These are phyloP conservation scores for Bufotes viridis DNA, from an alignment of 2,797 vertebrate species.

Conservation along the genomic window DNA sequence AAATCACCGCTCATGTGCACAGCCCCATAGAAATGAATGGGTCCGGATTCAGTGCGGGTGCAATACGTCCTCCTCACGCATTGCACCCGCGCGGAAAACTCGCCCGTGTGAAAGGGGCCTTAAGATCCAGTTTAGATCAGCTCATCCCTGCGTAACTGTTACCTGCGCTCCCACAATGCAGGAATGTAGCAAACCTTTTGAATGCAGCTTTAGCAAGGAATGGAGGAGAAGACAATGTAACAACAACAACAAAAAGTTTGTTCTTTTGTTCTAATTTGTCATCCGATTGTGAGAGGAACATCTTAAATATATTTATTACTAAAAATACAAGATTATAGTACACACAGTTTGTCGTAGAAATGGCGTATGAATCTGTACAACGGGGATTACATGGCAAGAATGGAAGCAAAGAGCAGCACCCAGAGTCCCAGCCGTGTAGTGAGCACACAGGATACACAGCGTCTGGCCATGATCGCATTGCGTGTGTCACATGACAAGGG, in stretches of 20 bases:
- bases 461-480: too few species aligned
- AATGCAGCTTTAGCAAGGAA: not conserved
- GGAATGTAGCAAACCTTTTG: too few species aligned
- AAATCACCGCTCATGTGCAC: too few species aligned
- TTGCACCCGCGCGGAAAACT: too few species aligned
- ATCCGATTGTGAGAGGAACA: not conserved
- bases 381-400: not conserved
- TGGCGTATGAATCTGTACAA: conserved; percentile 42
- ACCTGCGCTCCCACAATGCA: not conserved
- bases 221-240: not conserved
- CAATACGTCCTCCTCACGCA: too few species aligned
- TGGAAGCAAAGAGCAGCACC: not conserved
- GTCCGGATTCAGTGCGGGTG: too few species aligned
- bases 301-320: conserved; percentile 61
- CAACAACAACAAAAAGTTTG: too few species aligned
- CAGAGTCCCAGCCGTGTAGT: not conserved
- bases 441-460: not conserved
- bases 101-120: too few species aligned
- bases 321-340: conserved; percentile 58
- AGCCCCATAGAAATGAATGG: too few species aligned
- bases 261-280: not conserved
- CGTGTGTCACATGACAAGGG: too few species aligned
- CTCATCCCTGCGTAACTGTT: not conserved
- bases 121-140: too few species aligned
- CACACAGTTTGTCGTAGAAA: conserved; percentile 27